Conservation (phyloP, 2,797 vertebrate genomes). For the Semotilus atromaculatus region DNA sequence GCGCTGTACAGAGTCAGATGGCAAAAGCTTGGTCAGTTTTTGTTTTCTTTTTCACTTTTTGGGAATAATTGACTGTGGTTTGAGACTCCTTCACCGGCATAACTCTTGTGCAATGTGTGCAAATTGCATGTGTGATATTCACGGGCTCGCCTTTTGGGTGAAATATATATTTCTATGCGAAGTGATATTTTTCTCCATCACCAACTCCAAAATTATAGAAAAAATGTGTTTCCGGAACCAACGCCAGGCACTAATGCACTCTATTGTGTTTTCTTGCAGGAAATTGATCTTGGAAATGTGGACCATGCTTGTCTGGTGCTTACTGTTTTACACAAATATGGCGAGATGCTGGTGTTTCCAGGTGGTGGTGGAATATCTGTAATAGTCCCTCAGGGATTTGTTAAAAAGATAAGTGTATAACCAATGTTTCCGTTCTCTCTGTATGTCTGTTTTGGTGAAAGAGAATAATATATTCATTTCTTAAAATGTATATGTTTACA, state of each 20-base stretch:
- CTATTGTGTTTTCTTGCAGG: constrained; percentile 69
- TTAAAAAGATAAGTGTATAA: constrained; percentile 90
- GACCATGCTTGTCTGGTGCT: constrained; percentile 78
- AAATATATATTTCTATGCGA: neutral
- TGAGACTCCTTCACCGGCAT: neutral
- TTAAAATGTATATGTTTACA: constrained; percentile 75
- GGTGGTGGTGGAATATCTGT: constrained; percentile 78
- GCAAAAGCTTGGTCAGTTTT: neutral
- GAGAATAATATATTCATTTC: neutral
- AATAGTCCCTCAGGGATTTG: constrained; percentile 83
- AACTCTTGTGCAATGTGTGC: neutral
- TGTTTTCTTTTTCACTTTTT: neutral
- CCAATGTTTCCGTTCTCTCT: constrained; percentile 18
- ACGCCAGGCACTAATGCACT: neutral
- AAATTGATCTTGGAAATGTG: constrained; percentile 79
- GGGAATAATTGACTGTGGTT: neutral
- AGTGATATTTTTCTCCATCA: neutral
- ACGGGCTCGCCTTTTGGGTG: neutral
- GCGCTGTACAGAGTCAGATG: neutral
- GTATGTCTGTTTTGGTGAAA: neutral
- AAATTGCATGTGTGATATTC: neutral
- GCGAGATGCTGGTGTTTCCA: constrained; percentile 77
- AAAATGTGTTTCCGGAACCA: neutral
- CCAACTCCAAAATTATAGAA: neutral
- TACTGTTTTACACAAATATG: constrained; percentile 81